Evolutionary conservation across 2,797 vertebrate genomes (phyloP).

Genomic region (Neomorphus geoffroyi): DNA sequence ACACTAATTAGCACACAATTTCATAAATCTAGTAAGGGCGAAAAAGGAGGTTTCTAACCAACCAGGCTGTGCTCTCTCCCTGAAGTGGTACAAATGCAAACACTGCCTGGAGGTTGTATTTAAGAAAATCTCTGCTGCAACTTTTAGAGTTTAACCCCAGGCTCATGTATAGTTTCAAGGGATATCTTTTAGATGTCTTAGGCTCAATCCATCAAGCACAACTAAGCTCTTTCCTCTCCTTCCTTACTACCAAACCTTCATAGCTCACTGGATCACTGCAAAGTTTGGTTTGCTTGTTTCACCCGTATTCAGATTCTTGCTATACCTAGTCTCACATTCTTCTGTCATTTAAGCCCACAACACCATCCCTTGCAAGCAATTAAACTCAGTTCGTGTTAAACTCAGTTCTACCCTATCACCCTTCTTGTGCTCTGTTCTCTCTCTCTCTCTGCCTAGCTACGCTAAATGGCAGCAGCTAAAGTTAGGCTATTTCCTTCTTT

Average conservation of each 20-base stretch:
- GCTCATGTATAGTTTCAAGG: background rate
- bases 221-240: background rate
- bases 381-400: background rate
- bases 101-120: background rate
- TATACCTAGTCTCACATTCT: background rate
- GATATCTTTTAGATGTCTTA: background rate
- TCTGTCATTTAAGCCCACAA: background rate
- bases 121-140: background rate
- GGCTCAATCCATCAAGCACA: background rate
- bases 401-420: background rate
- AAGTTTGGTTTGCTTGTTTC: background rate
- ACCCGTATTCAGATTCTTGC: background rate
- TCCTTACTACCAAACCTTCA: background rate
- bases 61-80: background rate
- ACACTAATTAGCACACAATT: constrained; percentile 62
- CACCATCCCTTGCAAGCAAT: background rate
- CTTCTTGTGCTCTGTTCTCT: background rate
- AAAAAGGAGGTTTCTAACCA: constrained; percentile 49
- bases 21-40: constrained; percentile 34
- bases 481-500: background rate
- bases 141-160: background rate
- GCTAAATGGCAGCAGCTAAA: background rate
- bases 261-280: background rate
- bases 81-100: constrained; percentile 9
- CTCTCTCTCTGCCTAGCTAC: background rate